Evolutionary conservation across 2,113 vertebrate species (phyloP), one percentile per base, ranked within the genome.

Genomic region (Limanda limanda): DNA sequence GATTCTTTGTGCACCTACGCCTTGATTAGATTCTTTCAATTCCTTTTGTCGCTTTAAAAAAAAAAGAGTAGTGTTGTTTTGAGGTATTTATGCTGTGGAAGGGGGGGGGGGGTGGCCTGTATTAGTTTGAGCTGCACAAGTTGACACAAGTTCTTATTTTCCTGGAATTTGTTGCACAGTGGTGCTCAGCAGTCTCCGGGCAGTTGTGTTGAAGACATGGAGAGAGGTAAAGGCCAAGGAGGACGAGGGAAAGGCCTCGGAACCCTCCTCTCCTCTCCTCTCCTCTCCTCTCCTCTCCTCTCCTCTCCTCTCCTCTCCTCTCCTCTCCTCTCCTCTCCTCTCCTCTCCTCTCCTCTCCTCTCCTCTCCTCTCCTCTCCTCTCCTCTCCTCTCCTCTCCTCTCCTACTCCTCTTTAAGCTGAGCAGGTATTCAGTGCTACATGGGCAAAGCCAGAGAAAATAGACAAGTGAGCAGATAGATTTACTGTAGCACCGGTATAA

Each of bases 101-200:
- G 25, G 47, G 9, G 1, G 20, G 56, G 20, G 27, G 47, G 67
- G 54, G 24, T 48, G 66, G 64, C 85, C 82, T 87, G 87, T 82
- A 88, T 93, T 86, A 86, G 91, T 88, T 80, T 87, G 81, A 89
- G 88, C 84, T 74, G 82, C 72, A 87, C 93, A 94, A 93, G 94
- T 94, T 87, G 71, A 93, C 83, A 92, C 94, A 94, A 88, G 94
- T 93, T 91, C 82, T 87, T 87, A 85, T 94, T 94, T 94, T 93
- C 92, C 92, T 89, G 93, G 92, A 95, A 94, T 94, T 91, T 80
- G 67, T 85, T 86, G 71, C 79, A 82, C 14, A 7, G 80, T 78
- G 83, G 85, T 84, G 73, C 62, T 63, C 48, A 78, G 80, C 67
- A 45, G 90, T 82, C 55, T 68, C 76, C 82, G 85, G 85, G 71